Conservation (phyloP, 2,797 vertebrate genomes). For the Megalops cyprinoides region DNA sequence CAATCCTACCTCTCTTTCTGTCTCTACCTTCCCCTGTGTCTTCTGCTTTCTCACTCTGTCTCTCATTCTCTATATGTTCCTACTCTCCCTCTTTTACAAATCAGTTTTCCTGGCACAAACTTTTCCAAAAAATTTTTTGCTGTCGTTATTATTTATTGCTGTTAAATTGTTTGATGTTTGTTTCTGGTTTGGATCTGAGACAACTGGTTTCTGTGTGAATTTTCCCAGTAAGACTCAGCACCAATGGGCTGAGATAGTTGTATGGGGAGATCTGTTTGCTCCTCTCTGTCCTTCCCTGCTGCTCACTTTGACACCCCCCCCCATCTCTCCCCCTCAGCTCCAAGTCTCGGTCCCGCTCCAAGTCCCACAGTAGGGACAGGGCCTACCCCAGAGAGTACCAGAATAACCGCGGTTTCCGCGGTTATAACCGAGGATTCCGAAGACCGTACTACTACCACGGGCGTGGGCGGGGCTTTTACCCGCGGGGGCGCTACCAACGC, state of each 20-base stretch:
- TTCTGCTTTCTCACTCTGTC: neutral
- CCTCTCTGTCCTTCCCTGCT: neutral
- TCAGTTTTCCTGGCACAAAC: too few species aligned
- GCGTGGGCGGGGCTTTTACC: conserved; percentile 88
- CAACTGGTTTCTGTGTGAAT: too few species aligned
- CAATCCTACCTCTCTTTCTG: neutral
- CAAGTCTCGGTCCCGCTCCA: conserved; percentile 95
- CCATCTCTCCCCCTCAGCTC: conserved; percentile 74
- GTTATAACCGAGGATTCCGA: conserved; percentile 89
- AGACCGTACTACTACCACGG: conserved; percentile 90
- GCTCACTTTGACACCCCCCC: neutral
- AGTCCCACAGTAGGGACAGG: conserved; percentile 86
- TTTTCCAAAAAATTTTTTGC: too few species aligned
- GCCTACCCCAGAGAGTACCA: conserved; percentile 95
- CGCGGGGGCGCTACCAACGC: conserved; percentile 89
- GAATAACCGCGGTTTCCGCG: conserved; percentile 91
- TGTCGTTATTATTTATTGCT: too few species aligned
- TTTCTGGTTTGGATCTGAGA: too few species aligned
- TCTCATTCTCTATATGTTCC: neutral
- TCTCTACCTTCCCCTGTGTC: too few species aligned
- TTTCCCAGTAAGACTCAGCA: too few species aligned
- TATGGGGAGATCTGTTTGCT: conserved; percentile 1
- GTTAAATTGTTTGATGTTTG: too few species aligned
- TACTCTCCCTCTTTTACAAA: conserved; percentile 27
- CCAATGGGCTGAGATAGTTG: too few species aligned